These are phyloP conservation scores for Drosophila kanekoi DNA, from an alignment of 2,888 invertebrate genomes.

Conservation along the genomic window DNA sequence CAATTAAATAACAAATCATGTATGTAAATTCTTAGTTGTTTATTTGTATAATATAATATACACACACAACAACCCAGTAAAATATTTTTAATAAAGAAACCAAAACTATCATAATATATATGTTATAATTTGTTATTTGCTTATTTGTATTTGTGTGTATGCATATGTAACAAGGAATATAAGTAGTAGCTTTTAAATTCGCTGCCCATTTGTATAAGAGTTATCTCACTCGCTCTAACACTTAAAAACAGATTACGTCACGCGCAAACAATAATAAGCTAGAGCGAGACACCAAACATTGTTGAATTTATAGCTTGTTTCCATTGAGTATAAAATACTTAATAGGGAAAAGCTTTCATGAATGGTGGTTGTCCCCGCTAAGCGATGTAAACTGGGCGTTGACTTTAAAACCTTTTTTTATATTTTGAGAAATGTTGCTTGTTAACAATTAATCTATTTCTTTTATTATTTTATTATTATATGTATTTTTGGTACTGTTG, in stretches of 20 bases:
- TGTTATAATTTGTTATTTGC: neutral
- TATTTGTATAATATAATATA: constrained; percentile 38
- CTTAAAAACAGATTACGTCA: neutral
- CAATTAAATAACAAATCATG: constrained; percentile 18
- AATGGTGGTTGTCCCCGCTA: constrained; percentile 10
- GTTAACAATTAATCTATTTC: too few relatives aligned
- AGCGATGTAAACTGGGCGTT: too few relatives aligned
- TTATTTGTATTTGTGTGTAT: too few relatives aligned
- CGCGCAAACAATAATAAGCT: neutral
- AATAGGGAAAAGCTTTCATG: neutral
- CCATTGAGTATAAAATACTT: neutral
- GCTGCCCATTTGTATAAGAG: neutral
- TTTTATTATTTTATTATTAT: too few relatives aligned
- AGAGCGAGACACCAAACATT: neutral
- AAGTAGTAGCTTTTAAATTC: too few relatives aligned
- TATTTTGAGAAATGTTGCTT: too few relatives aligned
- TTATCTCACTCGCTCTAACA: neutral
- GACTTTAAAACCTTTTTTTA: too few relatives aligned
- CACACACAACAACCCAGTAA: constrained; percentile 40
- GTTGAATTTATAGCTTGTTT: neutral
- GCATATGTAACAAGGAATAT: too few relatives aligned
- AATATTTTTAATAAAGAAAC: constrained; percentile 66
- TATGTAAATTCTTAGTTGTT: constrained; percentile 38
- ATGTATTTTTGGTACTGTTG: too few relatives aligned
- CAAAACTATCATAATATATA: constrained; percentile 27